Percentiles rank a stretch among this genome's conserved stretches.
phyloP scores from a whole-genome alignment of 2,113 vertebrate species.

The Sinocyclocheilus anshuiensis region DNA sequence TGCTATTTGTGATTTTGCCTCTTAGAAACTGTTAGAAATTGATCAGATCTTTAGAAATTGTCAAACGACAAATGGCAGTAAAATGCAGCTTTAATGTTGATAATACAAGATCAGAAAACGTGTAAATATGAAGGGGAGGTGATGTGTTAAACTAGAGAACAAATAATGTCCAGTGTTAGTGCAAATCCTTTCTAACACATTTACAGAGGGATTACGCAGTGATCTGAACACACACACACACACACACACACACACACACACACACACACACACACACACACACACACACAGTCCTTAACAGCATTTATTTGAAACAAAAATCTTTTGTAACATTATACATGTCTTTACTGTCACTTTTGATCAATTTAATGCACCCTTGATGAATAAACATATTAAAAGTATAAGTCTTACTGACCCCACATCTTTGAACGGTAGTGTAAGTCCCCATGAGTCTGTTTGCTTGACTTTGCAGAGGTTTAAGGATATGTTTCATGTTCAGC shows the following conservation, averaged over 20 bases:
- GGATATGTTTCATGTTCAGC: neutral
- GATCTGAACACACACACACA: conserved; percentile 17
- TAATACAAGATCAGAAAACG: neutral
- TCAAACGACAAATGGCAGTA: neutral
- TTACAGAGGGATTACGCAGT: conserved; percentile 17
- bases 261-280: too few species aligned
- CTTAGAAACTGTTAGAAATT: neutral
- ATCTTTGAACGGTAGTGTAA: too few species aligned
- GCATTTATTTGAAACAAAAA: too few species aligned
- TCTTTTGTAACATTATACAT: too few species aligned
- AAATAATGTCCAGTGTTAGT: neutral
- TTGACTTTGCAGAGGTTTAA: too few species aligned
- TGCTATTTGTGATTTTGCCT: neutral
- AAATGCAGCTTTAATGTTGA: neutral
- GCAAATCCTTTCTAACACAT: conserved; percentile 8
- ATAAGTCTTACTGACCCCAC: too few species aligned
- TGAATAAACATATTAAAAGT: too few species aligned
- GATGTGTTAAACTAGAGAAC: neutral
- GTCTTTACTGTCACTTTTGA: too few species aligned
- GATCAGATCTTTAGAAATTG: neutral
- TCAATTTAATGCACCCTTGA: too few species aligned
- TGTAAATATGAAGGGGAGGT: neutral
- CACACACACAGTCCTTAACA: too few species aligned
- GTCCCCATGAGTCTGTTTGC: too few species aligned
- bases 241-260: neutral